Evolutionary conservation across 2,797 vertebrate species (phyloP).

Genomic region (Prunella strophiata): DNA sequence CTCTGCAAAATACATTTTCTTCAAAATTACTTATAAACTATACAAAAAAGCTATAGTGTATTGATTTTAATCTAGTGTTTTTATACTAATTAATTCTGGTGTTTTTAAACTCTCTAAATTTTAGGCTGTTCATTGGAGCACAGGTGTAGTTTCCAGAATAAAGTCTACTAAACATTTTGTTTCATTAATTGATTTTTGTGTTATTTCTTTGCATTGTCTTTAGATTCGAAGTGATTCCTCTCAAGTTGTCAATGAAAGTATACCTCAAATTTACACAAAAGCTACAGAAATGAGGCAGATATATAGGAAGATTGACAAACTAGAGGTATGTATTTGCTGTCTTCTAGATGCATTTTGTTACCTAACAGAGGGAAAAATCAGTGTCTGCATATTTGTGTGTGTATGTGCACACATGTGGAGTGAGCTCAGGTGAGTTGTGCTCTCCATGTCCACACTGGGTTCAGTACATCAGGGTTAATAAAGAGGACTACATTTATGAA

Average conservation of each 20-base stretch:
- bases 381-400: fast-evolving
- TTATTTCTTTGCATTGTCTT: neutral
- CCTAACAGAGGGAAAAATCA: fast-evolving
- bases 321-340: slow-evolving; percentile 83
- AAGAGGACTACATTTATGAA: neutral
- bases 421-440: neutral
- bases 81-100: neutral
- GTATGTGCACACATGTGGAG: fast-evolving
- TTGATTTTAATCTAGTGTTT: neutral
- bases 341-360: neutral
- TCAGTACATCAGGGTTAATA: neutral
- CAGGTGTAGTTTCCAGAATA: neutral
- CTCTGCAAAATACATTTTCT: neutral
- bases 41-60: neutral
- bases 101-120: neutral
- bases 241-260: slow-evolving; percentile 89
- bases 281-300: slow-evolving; percentile 89
- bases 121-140: neutral
- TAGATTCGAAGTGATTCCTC: slow-evolving; percentile 90
- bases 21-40: neutral
- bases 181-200: neutral
- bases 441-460: fast-evolving
- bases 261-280: slow-evolving; percentile 89
- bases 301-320: slow-evolving; percentile 90
- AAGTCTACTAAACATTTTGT: neutral